Base-by-base conservation (phyloP, 1,140 invertebrate genomes). In the Caenorhabditis remanei region DNA sequence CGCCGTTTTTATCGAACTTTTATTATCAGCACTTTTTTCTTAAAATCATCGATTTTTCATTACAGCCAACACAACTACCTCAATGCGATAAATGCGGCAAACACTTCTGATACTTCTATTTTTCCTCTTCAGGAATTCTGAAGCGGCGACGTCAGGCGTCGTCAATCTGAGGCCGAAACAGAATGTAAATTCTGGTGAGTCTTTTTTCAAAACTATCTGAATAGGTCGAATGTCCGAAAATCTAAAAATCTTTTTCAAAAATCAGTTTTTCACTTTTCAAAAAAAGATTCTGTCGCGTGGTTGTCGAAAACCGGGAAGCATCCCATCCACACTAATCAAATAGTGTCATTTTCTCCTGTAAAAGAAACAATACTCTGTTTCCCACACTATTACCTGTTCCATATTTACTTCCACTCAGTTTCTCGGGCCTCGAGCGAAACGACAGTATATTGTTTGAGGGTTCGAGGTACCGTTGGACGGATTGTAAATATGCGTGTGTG, bases 171-270 rank as follows among this genome's bases (percentile, higher is more conserved):
- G 67, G 24, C 65, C 85, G 8, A 85, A 85, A 32, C 85, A 85
- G 24, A 85, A 16, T 53, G 65, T 85, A 6, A 85, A 85, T 85
- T 65, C 85, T 9, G 85, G 85, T 79, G 41, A 75, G 63, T 19
- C 21, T 85, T 67, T 75, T 48, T 21, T 13, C 21, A 32, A 14
- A n/a, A n/a, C 79, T 83, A 50, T 83, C 50, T 13, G n/a, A 7
- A 11, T 65, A 14, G 9, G n/a, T 65, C 1, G n/a, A 65, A 65
- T 3, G 61, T n/a, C 61, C 9, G n/a, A 11, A 65, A 24, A 75
- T 13, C 11, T 24, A 32, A 48, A n/a, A 46, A 41, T 40, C 71
- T 11, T 41, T 40, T 24, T 14, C 71, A 40, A 40, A 40, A 40
- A 14, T 9, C 61, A 65, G n/a, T n/a, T 65, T 13, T 71, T 46